Evolutionary conservation across 1,140 invertebrate species (phyloP).

Genomic region (Portunus trituberculatus): DNA sequence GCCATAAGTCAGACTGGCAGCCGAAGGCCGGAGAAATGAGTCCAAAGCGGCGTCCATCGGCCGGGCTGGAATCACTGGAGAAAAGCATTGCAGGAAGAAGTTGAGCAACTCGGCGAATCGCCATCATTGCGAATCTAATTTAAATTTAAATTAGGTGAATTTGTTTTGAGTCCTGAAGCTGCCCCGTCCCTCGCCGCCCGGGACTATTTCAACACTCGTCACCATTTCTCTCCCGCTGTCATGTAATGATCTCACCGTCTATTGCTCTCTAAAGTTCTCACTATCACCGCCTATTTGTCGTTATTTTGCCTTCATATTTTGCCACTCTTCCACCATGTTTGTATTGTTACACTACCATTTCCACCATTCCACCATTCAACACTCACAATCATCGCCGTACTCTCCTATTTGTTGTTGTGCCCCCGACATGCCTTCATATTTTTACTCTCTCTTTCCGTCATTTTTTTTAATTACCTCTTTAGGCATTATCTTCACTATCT

Average conservation of each 20-base stretch:
- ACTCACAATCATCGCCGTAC: too few species aligned
- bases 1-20: neutral
- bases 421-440: too few species aligned
- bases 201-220: neutral
- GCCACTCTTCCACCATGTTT: too few species aligned
- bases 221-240: neutral
- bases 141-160: constrained; percentile 20
- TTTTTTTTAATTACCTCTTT: too few species aligned
- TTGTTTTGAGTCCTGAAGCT: neutral
- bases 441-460: too few species aligned
- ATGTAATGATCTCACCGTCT: neutral
- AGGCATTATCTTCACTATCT: too few species aligned
- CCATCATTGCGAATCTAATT: constrained; percentile 13
- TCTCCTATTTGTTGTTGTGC: too few species aligned
- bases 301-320: too few species aligned
- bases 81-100: neutral
- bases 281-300: too few species aligned
- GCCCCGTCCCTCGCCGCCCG: neutral
- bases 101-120: neutral
- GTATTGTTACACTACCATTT: too few species aligned
- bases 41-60: neutral
- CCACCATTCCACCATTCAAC: too few species aligned
- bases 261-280: too few species aligned
- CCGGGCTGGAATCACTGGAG: neutral
- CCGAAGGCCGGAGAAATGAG: neutral